These are phyloP conservation scores for Cherax destructor DNA, from an alignment of 1,140 invertebrate species.

Conservation along the genomic window DNA sequence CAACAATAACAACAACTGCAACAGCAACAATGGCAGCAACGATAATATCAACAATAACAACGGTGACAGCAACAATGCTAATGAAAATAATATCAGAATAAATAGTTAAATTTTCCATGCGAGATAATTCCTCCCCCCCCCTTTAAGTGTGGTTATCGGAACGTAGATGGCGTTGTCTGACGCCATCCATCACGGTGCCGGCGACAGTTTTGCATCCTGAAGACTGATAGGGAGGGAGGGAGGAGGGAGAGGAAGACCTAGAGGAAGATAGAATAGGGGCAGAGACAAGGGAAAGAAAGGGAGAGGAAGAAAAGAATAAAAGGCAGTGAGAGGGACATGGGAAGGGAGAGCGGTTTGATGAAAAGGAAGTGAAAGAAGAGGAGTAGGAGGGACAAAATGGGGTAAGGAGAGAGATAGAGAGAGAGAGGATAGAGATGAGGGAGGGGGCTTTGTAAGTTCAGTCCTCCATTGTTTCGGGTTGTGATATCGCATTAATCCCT, in stretches of 20 bases:
- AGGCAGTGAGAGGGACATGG: background rate
- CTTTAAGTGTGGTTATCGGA: constrained; percentile 39
- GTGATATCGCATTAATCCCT: constrained; percentile 6
- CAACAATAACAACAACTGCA: too few relatives aligned
- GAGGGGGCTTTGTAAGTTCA: background rate
- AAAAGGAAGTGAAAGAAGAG: background rate
- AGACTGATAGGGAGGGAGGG: constrained; percentile 39
- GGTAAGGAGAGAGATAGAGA: background rate
- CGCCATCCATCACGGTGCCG: constrained; percentile 36
- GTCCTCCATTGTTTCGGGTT: background rate
- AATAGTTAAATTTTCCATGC: background rate
- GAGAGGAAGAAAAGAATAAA: too few relatives aligned
- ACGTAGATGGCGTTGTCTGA: constrained; percentile 39
- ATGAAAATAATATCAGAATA: background rate
- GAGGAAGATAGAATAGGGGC: too few relatives aligned
- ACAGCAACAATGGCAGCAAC: too few relatives aligned
- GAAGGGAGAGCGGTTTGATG: too few relatives aligned
- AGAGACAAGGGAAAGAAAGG: too few relatives aligned
- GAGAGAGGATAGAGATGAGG: background rate
- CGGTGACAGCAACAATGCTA: too few relatives aligned
- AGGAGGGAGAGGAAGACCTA: too few relatives aligned
- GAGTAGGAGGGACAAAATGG: too few relatives aligned
- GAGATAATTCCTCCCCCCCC: background rate
- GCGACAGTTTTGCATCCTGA: constrained; percentile 51
- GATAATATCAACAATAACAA: background rate